phyloP scores from a whole-genome alignment of 2,888 invertebrate genomes.

The Andrena trimmerana region DNA sequence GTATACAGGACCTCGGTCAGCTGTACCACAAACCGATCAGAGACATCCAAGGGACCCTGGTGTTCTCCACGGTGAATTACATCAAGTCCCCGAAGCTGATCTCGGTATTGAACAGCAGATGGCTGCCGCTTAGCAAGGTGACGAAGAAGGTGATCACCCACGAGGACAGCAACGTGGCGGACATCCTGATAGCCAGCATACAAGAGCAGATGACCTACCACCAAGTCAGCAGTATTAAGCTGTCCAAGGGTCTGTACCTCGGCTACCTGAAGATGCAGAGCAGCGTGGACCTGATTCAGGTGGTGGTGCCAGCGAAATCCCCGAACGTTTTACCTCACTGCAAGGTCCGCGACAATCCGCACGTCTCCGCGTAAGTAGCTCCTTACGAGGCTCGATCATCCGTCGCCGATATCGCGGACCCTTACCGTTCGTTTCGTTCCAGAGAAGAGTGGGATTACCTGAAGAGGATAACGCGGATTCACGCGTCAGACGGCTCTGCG shows the following conservation, averaged over 20 bases:
- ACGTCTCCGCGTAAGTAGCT: slow-evolving; percentile 94
- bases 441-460: slow-evolving; percentile 99
- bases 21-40: slow-evolving; percentile 96
- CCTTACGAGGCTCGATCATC: no score
- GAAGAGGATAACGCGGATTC: slow-evolving; percentile 85
- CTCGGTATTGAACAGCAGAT: slow-evolving; percentile 95
- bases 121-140: slow-evolving; percentile 95
- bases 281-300: slow-evolving; percentile 96
- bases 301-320: slow-evolving; percentile 95
- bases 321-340: slow-evolving; percentile 98
- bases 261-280: slow-evolving; percentile 98
- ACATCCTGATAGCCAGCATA: slow-evolving; percentile 94
- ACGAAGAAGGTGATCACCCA: slow-evolving; percentile 91
- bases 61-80: slow-evolving; percentile 94
- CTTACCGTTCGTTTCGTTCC: slow-evolving; percentile 78
- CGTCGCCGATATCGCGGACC: background rate
- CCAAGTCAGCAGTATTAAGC: slow-evolving; percentile 93
- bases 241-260: slow-evolving; percentile 96
- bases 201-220: slow-evolving; percentile 92
- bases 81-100: slow-evolving; percentile 93
- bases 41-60: slow-evolving; percentile 95
- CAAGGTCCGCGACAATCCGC: slow-evolving; percentile 97
- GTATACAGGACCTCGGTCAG: slow-evolving; percentile 97
- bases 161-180: slow-evolving; percentile 92
- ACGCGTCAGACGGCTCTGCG: slow-evolving; percentile 85